These are phyloP conservation scores for Steinernema khuongi DNA, from an alignment of 1,140 invertebrate genomes.

Conservation along the genomic window DNA sequence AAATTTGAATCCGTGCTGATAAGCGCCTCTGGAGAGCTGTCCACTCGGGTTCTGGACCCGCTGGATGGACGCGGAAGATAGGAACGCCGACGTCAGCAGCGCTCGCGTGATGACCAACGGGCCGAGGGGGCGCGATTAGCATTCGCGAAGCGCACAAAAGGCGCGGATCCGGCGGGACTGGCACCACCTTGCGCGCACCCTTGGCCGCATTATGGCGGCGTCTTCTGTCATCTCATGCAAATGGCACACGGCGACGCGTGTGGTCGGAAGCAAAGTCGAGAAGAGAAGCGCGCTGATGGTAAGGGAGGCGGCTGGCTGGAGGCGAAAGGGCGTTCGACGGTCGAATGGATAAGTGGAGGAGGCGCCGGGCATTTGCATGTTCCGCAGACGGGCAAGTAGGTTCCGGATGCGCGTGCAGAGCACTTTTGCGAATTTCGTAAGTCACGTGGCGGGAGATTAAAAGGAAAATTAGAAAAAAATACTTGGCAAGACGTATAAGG, in stretches of 20 bases:
- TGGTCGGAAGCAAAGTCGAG: not conserved
- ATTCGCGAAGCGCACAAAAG: not conserved
- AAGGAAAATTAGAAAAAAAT: not conserved
- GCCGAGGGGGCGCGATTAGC: not conserved
- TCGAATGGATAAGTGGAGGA: not conserved
- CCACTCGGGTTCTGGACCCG: slow-evolving; percentile 11
- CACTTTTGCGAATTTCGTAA: slow-evolving; percentile 3
- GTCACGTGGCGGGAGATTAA: not conserved
- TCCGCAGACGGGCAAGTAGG: not conserved
- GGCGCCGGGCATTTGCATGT: not conserved
- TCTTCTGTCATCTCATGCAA: not conserved
- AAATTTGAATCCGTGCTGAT: slow-evolving; percentile 2
- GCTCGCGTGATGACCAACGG: not conserved
- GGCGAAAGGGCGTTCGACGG: not conserved
- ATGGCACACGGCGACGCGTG: not conserved
- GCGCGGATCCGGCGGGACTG: not conserved
- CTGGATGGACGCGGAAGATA: not conserved
- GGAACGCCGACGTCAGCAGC: not conserved
- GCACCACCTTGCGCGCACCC: not conserved
- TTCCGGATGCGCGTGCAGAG: not conserved
- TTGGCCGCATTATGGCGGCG: not conserved
- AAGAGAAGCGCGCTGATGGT: not conserved
- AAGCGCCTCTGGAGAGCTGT: slow-evolving; percentile 1
- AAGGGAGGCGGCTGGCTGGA: not conserved
- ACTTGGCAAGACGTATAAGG: too few species aligned